Percentiles rank a stretch among this genome's conserved stretches.
These are phyloP conservation scores for Cephus nigrinus DNA, from an alignment of 2,888 invertebrate species.

Conservation along the genomic window DNA sequence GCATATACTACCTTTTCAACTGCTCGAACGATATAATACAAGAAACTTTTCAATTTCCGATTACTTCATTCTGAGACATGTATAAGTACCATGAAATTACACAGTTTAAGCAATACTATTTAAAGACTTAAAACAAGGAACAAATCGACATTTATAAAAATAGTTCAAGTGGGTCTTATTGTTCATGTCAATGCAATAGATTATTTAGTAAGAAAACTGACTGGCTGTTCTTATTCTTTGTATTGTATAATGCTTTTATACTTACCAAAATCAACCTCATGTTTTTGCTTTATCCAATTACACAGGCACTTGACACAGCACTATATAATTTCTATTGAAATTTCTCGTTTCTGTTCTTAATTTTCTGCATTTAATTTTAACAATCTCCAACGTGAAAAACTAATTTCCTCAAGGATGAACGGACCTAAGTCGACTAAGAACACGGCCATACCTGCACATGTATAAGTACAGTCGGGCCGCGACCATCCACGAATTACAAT, in stretches of 20 bases:
- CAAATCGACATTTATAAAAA: not conserved
- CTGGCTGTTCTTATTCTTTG: not conserved
- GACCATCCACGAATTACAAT: constrained; percentile 66
- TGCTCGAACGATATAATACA: not conserved
- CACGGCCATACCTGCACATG: constrained; percentile 60
- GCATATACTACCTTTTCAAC: not conserved
- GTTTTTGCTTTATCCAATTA: constrained; percentile 27
- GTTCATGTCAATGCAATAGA: not conserved
- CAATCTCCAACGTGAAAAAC: constrained; percentile 30
- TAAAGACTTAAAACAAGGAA: not conserved
- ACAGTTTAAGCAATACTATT: too few relatives aligned
- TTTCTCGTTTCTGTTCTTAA: constrained; percentile 1
- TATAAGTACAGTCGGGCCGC: constrained; percentile 65
- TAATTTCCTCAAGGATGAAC: constrained; percentile 37
- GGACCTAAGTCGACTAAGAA: constrained; percentile 57
- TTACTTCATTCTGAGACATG: not conserved
- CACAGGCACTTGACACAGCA: constrained; percentile 40
- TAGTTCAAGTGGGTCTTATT: not conserved
- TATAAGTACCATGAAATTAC: not conserved
- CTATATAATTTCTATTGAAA: constrained; percentile 12
- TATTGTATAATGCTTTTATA: constrained; percentile 3
- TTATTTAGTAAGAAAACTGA: not conserved
- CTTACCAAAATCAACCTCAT: constrained; percentile 51
- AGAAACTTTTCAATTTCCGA: not conserved
- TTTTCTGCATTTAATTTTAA: constrained; percentile 34